Evolutionary conservation across 53 echinoderm and acorn worm genomes (phyloP).

Genomic region (Mesocentrotus franciscanus): DNA sequence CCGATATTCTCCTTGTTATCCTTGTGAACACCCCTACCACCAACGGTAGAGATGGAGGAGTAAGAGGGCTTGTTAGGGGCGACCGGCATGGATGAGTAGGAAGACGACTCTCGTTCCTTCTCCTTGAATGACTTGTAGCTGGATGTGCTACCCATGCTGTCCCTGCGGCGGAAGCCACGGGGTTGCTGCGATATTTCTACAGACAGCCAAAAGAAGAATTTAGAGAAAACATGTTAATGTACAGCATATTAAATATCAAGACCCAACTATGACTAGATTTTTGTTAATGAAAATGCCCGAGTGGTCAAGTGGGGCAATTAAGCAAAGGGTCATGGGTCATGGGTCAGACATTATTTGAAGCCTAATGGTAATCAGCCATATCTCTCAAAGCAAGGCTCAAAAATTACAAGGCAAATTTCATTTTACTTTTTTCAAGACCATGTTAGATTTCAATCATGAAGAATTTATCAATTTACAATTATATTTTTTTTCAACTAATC

Average conservation of each 20-base stretch:
- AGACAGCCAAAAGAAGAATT: neutral
- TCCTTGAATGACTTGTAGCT: slow-evolving; percentile 28
- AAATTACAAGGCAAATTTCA: too few species aligned
- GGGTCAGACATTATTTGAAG: too few species aligned
- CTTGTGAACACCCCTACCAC: slow-evolving; percentile 56
- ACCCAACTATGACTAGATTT: neutral
- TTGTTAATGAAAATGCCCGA: too few species aligned
- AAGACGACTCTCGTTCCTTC: slow-evolving; percentile 5
- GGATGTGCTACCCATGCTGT: slow-evolving; percentile 58
- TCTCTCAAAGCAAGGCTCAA: too few species aligned
- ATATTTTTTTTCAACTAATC: too few species aligned
- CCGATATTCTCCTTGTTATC: slow-evolving; percentile 60
- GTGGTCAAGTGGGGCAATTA: too few species aligned
- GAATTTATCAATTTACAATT: too few species aligned
- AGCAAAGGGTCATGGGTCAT: too few species aligned
- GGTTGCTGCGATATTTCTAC: neutral
- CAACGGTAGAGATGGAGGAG: slow-evolving; percentile 58
- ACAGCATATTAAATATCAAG: neutral
- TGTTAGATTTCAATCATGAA: too few species aligned
- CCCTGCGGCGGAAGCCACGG: slow-evolving; percentile 23
- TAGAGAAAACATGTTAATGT: neutral
- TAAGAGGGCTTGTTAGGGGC: neutral
- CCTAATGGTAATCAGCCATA: too few species aligned
- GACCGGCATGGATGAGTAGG: neutral
- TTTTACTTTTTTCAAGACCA: too few species aligned